phyloP scores from a whole-genome alignment of 2,113 vertebrate species.

The Lampris megalopsis region DNA sequence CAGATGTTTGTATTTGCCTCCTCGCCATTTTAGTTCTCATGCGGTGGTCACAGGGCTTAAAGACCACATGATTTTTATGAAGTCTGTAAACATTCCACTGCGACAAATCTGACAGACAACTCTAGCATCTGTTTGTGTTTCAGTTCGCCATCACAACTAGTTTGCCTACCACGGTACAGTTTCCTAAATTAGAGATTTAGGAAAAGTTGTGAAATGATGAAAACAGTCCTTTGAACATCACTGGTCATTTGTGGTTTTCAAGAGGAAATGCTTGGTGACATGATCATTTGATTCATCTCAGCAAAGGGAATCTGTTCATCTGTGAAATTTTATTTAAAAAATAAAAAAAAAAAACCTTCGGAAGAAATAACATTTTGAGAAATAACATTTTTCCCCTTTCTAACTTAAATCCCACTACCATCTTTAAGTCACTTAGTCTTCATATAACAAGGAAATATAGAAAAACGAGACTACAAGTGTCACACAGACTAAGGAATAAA shows the following conservation, averaged over 20 bases:
- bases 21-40: background rate
- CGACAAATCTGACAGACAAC: background rate
- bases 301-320: background rate
- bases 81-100: background rate
- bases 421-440: too few relatives aligned
- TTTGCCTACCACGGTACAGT: background rate
- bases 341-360: too few relatives aligned
- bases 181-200: background rate
- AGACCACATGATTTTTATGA: background rate
- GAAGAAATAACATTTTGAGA: too few relatives aligned
- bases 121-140: background rate
- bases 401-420: background rate
- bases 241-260: background rate
- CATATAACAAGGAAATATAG: too few relatives aligned
- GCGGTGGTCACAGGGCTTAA: background rate
- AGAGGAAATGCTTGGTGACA: too few relatives aligned
- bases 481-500: too few relatives aligned
- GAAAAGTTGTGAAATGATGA: background rate
- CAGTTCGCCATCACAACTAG: background rate
- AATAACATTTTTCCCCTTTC: too few relatives aligned
- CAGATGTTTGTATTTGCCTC: conserved; percentile 10
- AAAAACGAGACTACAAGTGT: too few relatives aligned
- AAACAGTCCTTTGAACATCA: background rate
- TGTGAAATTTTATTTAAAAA: background rate
- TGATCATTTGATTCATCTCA: too few relatives aligned